phyloP scores from a whole-genome alignment of 2,888 invertebrate species.

The Phlogophora meticulosa region DNA sequence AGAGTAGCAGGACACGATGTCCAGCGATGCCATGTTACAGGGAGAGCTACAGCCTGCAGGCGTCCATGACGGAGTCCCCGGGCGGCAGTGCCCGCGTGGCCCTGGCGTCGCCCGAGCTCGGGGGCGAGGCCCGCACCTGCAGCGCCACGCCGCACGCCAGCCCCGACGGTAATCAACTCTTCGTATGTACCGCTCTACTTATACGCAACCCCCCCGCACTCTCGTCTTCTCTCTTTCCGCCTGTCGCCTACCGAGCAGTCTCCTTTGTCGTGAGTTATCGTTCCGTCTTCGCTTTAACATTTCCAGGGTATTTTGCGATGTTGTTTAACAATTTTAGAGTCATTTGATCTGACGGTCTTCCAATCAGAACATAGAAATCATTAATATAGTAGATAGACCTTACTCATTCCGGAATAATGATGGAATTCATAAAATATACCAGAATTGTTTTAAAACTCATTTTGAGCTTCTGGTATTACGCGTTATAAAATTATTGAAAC shows the following conservation, averaged over 20 bases:
- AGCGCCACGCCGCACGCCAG: conserved; percentile 87
- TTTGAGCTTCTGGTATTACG: too few relatives aligned
- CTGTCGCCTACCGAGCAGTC: conserved; percentile 55
- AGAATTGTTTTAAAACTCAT: too few relatives aligned
- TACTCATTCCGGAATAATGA: not conserved
- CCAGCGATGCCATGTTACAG: conserved; percentile 70
- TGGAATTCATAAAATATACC: too few relatives aligned
- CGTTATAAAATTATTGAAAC: conserved; percentile 13
- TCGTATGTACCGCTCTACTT: conserved; percentile 87
- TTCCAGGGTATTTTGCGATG: conserved; percentile 48
- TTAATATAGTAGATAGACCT: not conserved
- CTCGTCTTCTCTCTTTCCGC: conserved; percentile 55
- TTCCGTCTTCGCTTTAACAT: conserved; percentile 47
- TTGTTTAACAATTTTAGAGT: conserved; percentile 14
- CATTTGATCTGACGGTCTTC: too few relatives aligned
- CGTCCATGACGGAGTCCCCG: conserved; percentile 91
- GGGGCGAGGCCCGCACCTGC: conserved; percentile 78
- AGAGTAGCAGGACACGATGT: conserved; percentile 40
- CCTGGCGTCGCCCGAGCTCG: conserved; percentile 91
- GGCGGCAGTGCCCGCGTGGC: conserved; percentile 88
- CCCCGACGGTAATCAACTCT: conserved; percentile 89
- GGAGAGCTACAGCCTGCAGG: conserved; percentile 92
- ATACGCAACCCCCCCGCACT: conserved; percentile 65
- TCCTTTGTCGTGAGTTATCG: conserved; percentile 59
- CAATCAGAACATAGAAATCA: not conserved